These are phyloP conservation scores for Enteromius afrohamiltoni DNA, from an alignment of 2,797 vertebrate genomes.

Conservation along the genomic window DNA sequence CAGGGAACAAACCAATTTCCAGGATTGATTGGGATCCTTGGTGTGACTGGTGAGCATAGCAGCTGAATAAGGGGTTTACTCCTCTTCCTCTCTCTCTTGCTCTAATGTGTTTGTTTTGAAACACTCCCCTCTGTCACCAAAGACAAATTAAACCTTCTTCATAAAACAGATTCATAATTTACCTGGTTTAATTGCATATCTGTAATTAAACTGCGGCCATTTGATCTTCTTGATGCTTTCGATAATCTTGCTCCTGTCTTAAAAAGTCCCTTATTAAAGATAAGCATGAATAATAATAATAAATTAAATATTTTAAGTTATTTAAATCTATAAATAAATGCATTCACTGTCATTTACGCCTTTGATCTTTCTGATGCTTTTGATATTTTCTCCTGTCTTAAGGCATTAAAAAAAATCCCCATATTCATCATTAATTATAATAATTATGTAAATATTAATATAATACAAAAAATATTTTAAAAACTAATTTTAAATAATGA, in stretches of 20 bases:
- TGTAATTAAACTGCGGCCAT: neutral
- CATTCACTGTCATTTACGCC: neutral
- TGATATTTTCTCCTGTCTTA: neutral
- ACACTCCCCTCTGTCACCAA: constrained; percentile 40
- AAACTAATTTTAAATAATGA: neutral
- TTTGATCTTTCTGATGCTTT: neutral
- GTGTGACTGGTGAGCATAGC: constrained; percentile 78
- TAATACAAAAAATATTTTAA: neutral
- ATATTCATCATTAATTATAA: neutral
- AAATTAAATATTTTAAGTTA: neutral
- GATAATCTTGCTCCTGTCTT: neutral
- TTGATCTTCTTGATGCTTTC: constrained; percentile 9
- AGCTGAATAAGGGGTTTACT: constrained; percentile 79
- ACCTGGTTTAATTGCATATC: neutral
- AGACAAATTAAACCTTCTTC: constrained; percentile 25
- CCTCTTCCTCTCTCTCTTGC: constrained; percentile 56
- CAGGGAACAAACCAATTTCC: constrained; percentile 82
- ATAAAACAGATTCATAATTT: constrained; percentile 18
- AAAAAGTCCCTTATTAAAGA: neutral
- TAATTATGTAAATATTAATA: neutral
- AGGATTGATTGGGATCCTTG: constrained; percentile 83
- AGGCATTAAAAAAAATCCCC: neutral
- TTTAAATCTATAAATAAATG: neutral
- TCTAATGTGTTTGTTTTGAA: constrained; percentile 44
- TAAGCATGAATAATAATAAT: neutral